Base-by-base conservation (phyloP, 1,140 invertebrate species). In the Drosophila willistoni region DNA sequence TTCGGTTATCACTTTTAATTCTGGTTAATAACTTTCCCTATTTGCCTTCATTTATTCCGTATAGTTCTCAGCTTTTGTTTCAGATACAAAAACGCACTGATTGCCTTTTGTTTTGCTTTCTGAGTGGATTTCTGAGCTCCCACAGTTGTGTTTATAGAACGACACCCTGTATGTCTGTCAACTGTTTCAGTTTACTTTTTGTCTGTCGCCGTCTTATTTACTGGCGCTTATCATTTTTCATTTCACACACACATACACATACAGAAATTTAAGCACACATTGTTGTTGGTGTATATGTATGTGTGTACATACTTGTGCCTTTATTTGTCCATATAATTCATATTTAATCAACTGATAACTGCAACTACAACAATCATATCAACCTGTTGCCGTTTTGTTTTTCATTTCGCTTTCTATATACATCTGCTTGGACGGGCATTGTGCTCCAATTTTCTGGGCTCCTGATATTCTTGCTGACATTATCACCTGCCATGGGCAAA, bases 341-440 rank as follows among this genome's bases (percentile, higher is more conserved):
- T 87, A 89, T 87, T 87, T 89, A 87, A 89, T 87, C 83, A 87
- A 87, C 84, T 87, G 83, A 87, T 87, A 87, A 83, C 78, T 79
- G 64, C 59, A 73, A 51, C 44, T 51, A 51, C 44, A 71, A 71
- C 25, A 54, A 71, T 56, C 29, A 70, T 68, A 77, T 55, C 73
- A 77, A 56, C 73, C 29, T 77, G 74, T 68, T 57, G 74, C 66
- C 79, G 65, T 80, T 73, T 66, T 80, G 57, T 78, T 22, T 73
- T 55, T 62, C 47, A 51, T 22, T 51, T 19, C 17, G 61, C 64
- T 55, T 57, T 64, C 22, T 60, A 57, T 10, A 14, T 60, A 29
- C 3, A 25, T 25, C 0, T 25, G 22, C 4, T 4, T 17, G 41
- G n/a, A n/a, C n/a, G n/a, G n/a, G n/a, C 19, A 25, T 34, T 25